Evolutionary conservation across 2,888 invertebrate genomes (phyloP).

Genomic region (Caenorhabditis sinica): DNA sequence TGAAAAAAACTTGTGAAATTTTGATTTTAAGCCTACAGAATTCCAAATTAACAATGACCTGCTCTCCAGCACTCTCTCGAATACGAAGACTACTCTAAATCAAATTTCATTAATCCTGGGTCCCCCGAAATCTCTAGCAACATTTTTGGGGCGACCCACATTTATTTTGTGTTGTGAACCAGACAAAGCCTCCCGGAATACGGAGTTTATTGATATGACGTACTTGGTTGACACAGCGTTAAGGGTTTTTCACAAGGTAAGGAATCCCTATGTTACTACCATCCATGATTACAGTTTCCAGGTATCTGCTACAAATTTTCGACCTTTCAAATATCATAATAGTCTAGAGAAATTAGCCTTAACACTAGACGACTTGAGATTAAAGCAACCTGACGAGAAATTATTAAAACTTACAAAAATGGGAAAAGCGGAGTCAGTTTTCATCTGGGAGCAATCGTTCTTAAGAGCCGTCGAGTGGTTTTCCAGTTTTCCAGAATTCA

Average conservation of each 20-base stretch:
- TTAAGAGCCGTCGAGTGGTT: conserved; percentile 42
- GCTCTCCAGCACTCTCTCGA: neutral
- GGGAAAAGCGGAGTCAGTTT: conserved; percentile 33
- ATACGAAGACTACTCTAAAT: too few species aligned
- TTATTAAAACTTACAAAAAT: neutral
- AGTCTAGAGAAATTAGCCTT: conserved; percentile 25
- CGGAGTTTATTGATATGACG: neutral
- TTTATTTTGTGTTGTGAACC: conserved; percentile 31
- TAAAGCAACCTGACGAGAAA: conserved; percentile 14
- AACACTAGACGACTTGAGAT: conserved; percentile 23
- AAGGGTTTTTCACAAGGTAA: conserved; percentile 19
- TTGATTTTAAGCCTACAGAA: neutral
- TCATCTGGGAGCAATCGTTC: conserved; percentile 47
- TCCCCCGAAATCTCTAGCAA: neutral
- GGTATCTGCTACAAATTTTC: neutral
- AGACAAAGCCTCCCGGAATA: conserved; percentile 6
- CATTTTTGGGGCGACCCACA: conserved; percentile 8
- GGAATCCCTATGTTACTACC: too few species aligned
- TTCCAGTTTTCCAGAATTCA: conserved; percentile 39
- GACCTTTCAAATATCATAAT: conserved; percentile 10
- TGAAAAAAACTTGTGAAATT: neutral
- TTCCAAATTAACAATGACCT: conserved; percentile 26
- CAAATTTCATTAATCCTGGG: neutral
- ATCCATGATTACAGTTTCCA: too few species aligned
- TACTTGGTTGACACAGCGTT: conserved; percentile 10